Conservation (phyloP, 2,888 invertebrate species). For the Monopis laevigella region DNA sequence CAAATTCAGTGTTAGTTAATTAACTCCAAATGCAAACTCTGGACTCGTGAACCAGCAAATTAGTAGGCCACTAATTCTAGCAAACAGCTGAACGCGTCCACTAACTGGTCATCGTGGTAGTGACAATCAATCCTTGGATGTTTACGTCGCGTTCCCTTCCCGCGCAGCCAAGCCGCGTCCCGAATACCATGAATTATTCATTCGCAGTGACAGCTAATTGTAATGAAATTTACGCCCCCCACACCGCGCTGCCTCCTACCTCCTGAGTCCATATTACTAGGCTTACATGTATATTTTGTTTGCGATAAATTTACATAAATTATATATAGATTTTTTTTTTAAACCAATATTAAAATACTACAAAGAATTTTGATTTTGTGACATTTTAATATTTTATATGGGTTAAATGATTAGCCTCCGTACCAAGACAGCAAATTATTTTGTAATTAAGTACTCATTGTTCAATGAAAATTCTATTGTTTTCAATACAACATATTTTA, state of each 20-base stretch:
- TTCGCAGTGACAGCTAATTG: slow-evolving; percentile 56
- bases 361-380: no score
- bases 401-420: no score
- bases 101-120: slow-evolving; percentile 31
- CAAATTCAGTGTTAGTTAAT: slow-evolving; percentile 11
- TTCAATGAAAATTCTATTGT: no score
- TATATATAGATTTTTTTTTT: no score
- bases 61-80: slow-evolving; percentile 35
- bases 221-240: slow-evolving; percentile 60
- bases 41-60: slow-evolving; percentile 28
- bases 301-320: no score
- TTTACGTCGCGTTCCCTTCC: slow-evolving; percentile 30
- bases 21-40: slow-evolving; percentile 10
- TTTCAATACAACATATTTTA: no score
- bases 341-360: no score
- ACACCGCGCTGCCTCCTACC: slow-evolving; percentile 19
- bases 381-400: no score
- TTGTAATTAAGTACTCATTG: no score
- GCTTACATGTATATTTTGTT: slow-evolving; percentile 15
- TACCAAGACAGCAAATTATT: no score
- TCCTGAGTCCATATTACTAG: slow-evolving; percentile 12
- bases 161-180: slow-evolving; percentile 31
- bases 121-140: slow-evolving; percentile 43
- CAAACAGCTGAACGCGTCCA: slow-evolving; percentile 31
- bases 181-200: slow-evolving; percentile 50